A percentile compares a stretch with the other conserved stretches of the same genome.
These are phyloP conservation scores for Euphonia xanthogaster DNA, from an alignment of 2,797 vertebrate genomes.

Conservation along the genomic window DNA sequence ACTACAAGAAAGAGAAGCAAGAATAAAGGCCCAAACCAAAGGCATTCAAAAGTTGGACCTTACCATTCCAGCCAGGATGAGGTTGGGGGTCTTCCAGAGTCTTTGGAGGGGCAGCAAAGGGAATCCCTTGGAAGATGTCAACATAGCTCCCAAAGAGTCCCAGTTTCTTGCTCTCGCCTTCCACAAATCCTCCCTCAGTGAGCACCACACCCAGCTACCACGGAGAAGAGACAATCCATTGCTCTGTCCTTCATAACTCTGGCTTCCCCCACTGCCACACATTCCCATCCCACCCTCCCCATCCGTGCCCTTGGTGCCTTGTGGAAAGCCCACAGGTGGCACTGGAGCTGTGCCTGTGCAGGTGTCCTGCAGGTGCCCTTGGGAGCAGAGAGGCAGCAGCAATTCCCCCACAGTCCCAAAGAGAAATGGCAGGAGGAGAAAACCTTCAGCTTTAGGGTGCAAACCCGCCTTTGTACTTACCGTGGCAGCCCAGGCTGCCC, in stretches of 20 bases:
- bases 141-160: slow-evolving; percentile 73
- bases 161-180: slow-evolving; percentile 81
- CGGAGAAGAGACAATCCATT: not conserved
- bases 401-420: not conserved
- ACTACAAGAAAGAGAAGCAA: too few species aligned
- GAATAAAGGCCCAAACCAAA: not conserved
- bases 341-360: not conserved
- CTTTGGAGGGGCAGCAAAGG: slow-evolving; percentile 83
- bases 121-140: slow-evolving; percentile 90
- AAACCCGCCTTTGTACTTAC: not conserved
- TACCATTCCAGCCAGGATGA: not conserved
- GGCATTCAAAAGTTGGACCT: not conserved
- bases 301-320: fast-evolving
- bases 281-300: not conserved
- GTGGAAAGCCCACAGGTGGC: not conserved
- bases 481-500: not conserved
- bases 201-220: slow-evolving; percentile 84
- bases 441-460: not conserved
- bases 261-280: not conserved
- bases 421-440: not conserved
- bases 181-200: slow-evolving; percentile 89
- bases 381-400: not conserved
- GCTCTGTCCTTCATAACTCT: not conserved
- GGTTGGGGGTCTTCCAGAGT: not conserved
- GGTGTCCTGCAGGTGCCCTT: not conserved